Evolutionary conservation across 2,113 vertebrate genomes (phyloP).

Genomic region (Cephalopholis sonnerati): DNA sequence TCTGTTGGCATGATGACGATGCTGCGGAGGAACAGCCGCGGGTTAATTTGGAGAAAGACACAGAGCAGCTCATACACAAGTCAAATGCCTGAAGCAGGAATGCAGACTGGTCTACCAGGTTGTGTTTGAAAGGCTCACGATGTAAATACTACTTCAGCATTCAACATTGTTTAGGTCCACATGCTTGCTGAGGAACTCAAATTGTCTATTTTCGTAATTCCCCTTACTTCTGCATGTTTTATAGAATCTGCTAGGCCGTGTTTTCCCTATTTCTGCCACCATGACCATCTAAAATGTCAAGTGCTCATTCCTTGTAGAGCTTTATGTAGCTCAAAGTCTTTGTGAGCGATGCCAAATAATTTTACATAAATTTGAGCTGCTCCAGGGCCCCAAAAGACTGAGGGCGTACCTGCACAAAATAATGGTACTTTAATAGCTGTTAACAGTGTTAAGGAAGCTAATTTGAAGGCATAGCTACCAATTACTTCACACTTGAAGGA

Average conservation of each 20-base stretch:
- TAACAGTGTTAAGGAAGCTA: no score
- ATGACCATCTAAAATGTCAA: neutral
- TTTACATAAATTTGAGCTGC: neutral
- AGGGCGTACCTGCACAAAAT: no score
- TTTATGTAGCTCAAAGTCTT: neutral
- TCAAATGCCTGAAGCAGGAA: neutral
- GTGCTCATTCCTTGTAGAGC: neutral
- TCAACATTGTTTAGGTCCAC: neutral
- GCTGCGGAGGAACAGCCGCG: slow-evolving; percentile 73
- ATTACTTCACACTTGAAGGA: no score
- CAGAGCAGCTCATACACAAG: neutral
- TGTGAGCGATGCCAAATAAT: no score
- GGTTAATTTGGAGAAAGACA: neutral
- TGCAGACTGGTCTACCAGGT: neutral
- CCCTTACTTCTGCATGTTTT: neutral
- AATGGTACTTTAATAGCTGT: no score
- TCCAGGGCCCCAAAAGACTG: neutral
- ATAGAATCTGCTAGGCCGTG: neutral
- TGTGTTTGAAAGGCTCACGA: neutral
- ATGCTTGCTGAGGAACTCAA: neutral
- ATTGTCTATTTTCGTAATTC: neutral
- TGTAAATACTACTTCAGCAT: neutral
- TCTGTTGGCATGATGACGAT: slow-evolving; percentile 88
- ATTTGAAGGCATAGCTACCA: no score
- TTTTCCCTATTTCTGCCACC: neutral